Percentiles rank a stretch among this genome's conserved stretches.
These are phyloP conservation scores for Drosophila auraria DNA, from an alignment of 1,140 invertebrate genomes.

Conservation along the genomic window DNA sequence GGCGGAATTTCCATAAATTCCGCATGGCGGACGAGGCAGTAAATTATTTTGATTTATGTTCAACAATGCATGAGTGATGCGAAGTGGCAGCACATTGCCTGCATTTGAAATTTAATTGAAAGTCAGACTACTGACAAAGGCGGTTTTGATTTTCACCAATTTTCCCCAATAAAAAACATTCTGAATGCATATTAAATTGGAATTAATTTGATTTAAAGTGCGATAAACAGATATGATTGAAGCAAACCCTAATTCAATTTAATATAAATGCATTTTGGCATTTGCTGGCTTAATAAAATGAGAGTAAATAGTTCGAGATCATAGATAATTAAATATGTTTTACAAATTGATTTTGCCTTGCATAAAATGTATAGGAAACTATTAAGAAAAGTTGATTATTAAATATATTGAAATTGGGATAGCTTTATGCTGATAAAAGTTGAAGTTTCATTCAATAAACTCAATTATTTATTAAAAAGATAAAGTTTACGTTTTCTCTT, in stretches of 20 bases:
- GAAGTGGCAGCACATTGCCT: constrained; percentile 26
- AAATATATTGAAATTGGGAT: background rate
- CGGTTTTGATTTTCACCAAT: constrained; percentile 6
- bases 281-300: background rate
- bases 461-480: background rate
- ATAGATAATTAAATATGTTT: background rate
- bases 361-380: background rate
- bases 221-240: background rate
- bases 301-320: background rate
- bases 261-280: background rate
- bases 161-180: background rate
- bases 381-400: background rate
- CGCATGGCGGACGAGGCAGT: constrained; percentile 32
- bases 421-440: too few species aligned
- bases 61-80: constrained; percentile 50
- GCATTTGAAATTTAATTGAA: constrained; percentile 55
- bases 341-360: background rate
- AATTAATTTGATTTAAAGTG: background rate
- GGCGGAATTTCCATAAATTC: constrained; percentile 54
- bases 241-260: background rate
- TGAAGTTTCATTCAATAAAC: too few species aligned
- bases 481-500: background rate
- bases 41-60: constrained; percentile 79
- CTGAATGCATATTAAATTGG: background rate
- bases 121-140: constrained; percentile 29